phyloP scores from a whole-genome alignment of 2,888 invertebrate species.

The Idaea dimidiata region DNA sequence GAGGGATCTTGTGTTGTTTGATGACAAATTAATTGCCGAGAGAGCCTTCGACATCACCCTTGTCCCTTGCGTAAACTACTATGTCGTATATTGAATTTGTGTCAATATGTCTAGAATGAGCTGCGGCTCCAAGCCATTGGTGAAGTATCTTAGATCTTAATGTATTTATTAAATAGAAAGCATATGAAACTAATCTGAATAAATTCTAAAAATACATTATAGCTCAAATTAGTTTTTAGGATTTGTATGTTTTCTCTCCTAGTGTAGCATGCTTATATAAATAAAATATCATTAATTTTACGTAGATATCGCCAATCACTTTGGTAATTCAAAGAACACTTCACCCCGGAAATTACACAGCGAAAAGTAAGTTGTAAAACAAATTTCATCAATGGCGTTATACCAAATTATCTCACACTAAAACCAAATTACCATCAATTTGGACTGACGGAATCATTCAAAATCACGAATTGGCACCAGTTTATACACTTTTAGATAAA shows the following conservation, averaged over 20 bases:
- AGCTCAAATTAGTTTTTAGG: neutral
- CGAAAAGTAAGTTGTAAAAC: neutral
- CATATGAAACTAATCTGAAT: neutral
- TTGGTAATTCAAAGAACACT: neutral
- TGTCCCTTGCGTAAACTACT: slow-evolving; percentile 28
- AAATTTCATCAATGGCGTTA: slow-evolving; percentile 29
- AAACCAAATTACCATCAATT: slow-evolving; percentile 20
- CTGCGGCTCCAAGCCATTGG: slow-evolving; percentile 22
- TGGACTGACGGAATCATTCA: slow-evolving; percentile 20
- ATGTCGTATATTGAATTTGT: slow-evolving; percentile 30
- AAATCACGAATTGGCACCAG: slow-evolving; percentile 25
- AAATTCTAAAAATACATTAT: neutral
- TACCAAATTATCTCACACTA: slow-evolving; percentile 14
- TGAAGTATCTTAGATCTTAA: slow-evolving; percentile 17
- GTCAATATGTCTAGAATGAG: slow-evolving; percentile 27
- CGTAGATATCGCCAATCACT: neutral
- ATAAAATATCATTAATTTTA: neutral
- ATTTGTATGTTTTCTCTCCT: neutral
- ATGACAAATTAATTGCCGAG: slow-evolving; percentile 50
- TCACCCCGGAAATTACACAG: neutral
- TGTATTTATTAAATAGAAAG: neutral
- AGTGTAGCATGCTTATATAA: neutral
- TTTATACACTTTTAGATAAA: slow-evolving; percentile 28
- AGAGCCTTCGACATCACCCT: slow-evolving; percentile 65
- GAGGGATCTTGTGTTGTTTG: slow-evolving; percentile 55